Evolutionary conservation across 2,888 invertebrate species (phyloP), one percentile per base, ranked within the genome.

Genomic region (Philaethria dido): DNA sequence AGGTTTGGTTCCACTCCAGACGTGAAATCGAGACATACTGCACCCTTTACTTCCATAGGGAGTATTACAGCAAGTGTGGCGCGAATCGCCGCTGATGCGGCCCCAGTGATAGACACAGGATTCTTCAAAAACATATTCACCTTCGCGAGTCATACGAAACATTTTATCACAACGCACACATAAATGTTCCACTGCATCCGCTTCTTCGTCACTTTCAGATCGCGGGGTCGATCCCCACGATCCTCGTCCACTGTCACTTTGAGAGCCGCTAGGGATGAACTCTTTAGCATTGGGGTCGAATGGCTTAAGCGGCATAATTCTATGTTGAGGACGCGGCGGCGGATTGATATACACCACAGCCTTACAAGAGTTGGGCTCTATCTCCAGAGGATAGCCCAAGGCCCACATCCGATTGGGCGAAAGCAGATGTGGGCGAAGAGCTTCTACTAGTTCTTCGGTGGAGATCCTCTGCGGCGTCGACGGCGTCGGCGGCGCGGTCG

Each of bases 41-140:
- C 97, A 98, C 0, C 97, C 97, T 50, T 86, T 83, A 0, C 94
- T 85, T 9, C 91, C 87, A 20, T 86, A 79, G 0, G 86, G 79
- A 16, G 83, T 87, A 9, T 90, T 87, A 79, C 97, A 97, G 78
- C 97, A 97, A 9, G 93, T 89, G 84, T 95, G 96, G 65, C 87
- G 88, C 25, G 86, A 86, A 54, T 92, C 90, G 29, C 83, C 84
- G 80, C 93, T 94, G n/a, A 96, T 86, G 76, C 96, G 96, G 22
- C 98, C 99, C 96, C 97, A 97, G 83, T 99, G 99, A 84, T 97
- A 97, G 18, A 93, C 81, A 87, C 99, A 99, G 66, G 94, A 92
- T 72, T 97, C 97, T 54, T 94, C 93, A 3, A 94, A 94, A 25
- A 95, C 83, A 82, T 97, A 97, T 79, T 95, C 94, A 36, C 96